Evolutionary conservation across 2,113 vertebrate species (phyloP).

Genomic region (Dicrurus megarhynchus): DNA sequence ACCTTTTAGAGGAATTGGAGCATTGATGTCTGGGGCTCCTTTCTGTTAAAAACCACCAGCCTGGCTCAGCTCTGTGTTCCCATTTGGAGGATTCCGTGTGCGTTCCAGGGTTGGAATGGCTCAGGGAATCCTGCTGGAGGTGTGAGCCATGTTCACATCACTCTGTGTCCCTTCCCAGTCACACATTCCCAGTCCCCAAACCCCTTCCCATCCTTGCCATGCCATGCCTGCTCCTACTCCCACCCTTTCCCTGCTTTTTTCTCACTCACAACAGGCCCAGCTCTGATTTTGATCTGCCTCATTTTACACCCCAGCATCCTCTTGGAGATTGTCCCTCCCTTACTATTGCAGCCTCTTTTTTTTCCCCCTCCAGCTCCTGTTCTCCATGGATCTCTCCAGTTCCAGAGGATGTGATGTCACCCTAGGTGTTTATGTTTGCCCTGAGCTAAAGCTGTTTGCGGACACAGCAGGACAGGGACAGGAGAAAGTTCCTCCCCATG

Average conservation of each 20-base stretch:
- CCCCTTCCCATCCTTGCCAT: not conserved
- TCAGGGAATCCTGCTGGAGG: fast-evolving
- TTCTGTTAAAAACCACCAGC: not conserved
- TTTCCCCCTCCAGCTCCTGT: not conserved
- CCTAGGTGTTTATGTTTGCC: not conserved
- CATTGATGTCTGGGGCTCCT: fast-evolving
- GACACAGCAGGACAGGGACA: not conserved
- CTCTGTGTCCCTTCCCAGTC: not conserved
- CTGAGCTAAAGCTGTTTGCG: not conserved
- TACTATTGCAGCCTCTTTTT: not conserved
- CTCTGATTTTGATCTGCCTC: not conserved
- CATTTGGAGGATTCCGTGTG: fast-evolving
- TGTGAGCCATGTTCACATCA: fast-evolving
- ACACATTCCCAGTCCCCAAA: not conserved
- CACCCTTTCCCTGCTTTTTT: not conserved
- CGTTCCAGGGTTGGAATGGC: not conserved
- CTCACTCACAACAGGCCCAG: not conserved
- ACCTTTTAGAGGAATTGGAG: not conserved
- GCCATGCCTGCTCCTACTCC: not conserved
- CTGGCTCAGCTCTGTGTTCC: not conserved
- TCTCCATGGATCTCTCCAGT: not conserved
- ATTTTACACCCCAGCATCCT: not conserved
- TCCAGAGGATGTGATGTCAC: not conserved
- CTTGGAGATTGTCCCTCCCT: not conserved
- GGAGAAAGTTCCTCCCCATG: not conserved